These are phyloP conservation scores for Limnodromus scolopaceus DNA, from an alignment of 2,797 vertebrate genomes.

Conservation along the genomic window DNA sequence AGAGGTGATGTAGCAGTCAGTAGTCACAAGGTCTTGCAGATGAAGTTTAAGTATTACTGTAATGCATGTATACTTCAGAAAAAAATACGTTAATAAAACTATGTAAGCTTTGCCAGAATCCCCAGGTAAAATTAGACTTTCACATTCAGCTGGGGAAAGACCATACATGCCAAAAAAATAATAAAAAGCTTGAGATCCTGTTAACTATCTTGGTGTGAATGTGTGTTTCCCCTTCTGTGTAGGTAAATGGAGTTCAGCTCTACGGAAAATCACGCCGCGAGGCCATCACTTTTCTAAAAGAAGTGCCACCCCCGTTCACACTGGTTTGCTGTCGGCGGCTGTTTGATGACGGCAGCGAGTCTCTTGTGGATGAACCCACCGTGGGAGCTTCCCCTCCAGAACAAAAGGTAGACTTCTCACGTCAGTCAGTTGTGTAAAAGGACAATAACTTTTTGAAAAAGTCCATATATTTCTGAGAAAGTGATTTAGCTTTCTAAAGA, in stretches of 20 bases:
- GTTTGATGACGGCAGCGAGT: conserved; percentile 79
- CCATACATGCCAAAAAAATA: accelerated
- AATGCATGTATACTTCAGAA: not conserved
- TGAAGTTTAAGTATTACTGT: not conserved
- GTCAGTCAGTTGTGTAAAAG: not conserved
- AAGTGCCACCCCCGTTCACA: conserved; percentile 92
- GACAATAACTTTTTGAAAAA: not conserved
- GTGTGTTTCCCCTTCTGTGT: not conserved
- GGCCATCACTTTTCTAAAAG: conserved; percentile 90
- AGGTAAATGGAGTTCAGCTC: conserved; percentile 93
- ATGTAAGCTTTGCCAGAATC: not conserved
- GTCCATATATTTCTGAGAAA: accelerated
- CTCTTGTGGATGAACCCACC: conserved; percentile 78
- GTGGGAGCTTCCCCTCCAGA: not conserved
- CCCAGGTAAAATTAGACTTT: not conserved
- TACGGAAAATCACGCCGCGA: conserved; percentile 90
- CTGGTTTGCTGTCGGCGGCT: conserved; percentile 91
- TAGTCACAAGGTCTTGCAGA: not conserved
- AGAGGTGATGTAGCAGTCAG: not conserved
- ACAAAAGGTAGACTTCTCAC: conserved; percentile 56
- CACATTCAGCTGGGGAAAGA: not conserved
- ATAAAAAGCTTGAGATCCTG: not conserved
- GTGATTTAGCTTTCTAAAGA: not conserved
- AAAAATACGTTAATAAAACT: accelerated
- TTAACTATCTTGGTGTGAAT: not conserved